A percentile compares a stretch with the other conserved stretches of the same genome.
Evolutionary conservation across 2,797 vertebrate species (phyloP).

Genomic region (Myripristis jacobus): DNA sequence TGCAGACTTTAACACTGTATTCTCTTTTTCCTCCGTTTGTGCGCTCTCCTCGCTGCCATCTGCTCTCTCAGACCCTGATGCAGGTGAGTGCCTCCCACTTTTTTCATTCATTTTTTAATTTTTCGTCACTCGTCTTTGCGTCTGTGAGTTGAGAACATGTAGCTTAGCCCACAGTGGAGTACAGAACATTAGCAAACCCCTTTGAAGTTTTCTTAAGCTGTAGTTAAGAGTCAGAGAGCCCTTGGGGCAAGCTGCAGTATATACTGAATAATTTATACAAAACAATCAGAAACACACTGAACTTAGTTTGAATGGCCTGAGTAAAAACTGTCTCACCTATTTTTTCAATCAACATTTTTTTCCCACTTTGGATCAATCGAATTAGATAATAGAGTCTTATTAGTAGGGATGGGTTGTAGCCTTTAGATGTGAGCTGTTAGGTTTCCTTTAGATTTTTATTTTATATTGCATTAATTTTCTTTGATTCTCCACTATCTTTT

Average conservation of each 20-base stretch:
- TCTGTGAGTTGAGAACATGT: background rate
- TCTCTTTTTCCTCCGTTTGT: constrained; percentile 32
- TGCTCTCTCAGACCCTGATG: constrained; percentile 88
- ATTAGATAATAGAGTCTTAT: background rate
- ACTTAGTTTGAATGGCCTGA: constrained; percentile 28
- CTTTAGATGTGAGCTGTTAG: background rate
- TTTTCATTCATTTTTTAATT: constrained; percentile 14
- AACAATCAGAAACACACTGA: constrained; percentile 55
- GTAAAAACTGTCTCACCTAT: constrained; percentile 18
- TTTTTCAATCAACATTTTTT: background rate
- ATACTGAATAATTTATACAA: constrained; percentile 60
- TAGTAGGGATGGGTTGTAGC: background rate
- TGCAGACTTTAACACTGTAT: constrained; percentile 32
- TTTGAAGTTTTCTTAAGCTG: constrained; percentile 51
- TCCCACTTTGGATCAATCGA: background rate
- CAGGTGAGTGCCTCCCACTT: constrained; percentile 86
- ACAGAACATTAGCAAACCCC: constrained; percentile 32
- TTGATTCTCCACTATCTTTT: background rate
- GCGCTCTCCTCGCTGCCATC: constrained; percentile 17
- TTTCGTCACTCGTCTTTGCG: constrained; percentile 13
- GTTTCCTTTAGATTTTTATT: background rate
- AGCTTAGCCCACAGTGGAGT: background rate
- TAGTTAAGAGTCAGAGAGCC: constrained; percentile 37
- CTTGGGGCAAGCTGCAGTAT: constrained; percentile 41
- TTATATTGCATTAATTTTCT: background rate